phyloP scores from a whole-genome alignment of 2,113 vertebrate genomes.

The Lates calcarifer region DNA sequence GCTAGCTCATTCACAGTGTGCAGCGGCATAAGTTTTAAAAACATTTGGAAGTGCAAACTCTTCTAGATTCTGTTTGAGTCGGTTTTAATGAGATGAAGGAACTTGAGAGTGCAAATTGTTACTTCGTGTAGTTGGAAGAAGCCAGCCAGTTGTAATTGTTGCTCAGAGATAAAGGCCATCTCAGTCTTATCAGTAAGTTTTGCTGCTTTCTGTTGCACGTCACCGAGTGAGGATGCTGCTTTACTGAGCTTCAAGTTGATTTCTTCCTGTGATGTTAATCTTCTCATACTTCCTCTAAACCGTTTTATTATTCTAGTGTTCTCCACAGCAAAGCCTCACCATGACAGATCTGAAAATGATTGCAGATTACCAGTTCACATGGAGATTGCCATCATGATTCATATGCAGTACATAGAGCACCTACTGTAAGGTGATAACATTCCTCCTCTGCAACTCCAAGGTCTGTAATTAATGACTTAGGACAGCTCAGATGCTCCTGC shows the following conservation, averaged over 20 bases:
- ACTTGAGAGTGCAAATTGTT: not conserved
- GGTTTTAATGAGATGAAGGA: not conserved
- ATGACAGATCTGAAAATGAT: not conserved
- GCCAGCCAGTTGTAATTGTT: not conserved
- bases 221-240: not conserved
- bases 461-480: conserved; percentile 57
- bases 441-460: conserved; percentile 29
- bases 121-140: not conserved
- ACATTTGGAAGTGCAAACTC: conserved; percentile 28
- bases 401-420: not conserved
- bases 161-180: conserved; percentile 5
- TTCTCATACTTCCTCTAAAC: conserved; percentile 9
- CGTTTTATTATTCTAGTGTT: not conserved
- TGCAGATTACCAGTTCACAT: not conserved
- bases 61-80: not conserved
- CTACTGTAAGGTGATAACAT: conserved; percentile 22
- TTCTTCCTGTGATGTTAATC: not conserved
- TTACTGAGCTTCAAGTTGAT: not conserved
- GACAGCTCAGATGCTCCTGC: conserved; percentile 44
- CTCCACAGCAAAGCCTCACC: not conserved
- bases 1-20: conserved; percentile 24
- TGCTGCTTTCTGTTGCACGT: conserved; percentile 9
- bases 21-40: conserved; percentile 11
- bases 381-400: conserved; percentile 8
- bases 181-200: conserved; percentile 19